Evolutionary conservation across 2,888 invertebrate species (phyloP).

Genomic region (Hofmannophila pseudospretella): DNA sequence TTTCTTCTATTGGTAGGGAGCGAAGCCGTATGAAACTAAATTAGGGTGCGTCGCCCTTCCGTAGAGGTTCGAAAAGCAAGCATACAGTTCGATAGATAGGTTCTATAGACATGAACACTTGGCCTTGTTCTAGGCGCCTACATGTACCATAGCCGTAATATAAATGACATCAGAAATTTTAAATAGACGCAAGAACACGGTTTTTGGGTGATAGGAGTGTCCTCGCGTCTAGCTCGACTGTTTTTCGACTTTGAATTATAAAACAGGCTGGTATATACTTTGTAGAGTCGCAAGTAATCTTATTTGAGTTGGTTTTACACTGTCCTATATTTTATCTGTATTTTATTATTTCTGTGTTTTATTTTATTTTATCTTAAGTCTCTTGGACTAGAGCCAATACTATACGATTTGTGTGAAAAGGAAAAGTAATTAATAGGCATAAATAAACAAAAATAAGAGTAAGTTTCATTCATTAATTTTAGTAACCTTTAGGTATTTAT

Average conservation of each 20-base stretch:
- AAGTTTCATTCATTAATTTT: too few relatives aligned
- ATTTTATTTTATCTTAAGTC: too few relatives aligned
- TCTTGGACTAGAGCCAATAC: too few relatives aligned
- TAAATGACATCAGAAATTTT: slow-evolving; percentile 67
- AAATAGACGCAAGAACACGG: slow-evolving; percentile 59
- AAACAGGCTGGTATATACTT: too few relatives aligned
- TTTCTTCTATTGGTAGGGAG: slow-evolving; percentile 12
- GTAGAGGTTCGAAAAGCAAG: slow-evolving; percentile 16
- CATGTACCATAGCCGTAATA: slow-evolving; percentile 27
- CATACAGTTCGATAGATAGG: slow-evolving; percentile 30
- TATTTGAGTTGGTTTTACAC: too few relatives aligned
- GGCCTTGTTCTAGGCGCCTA: slow-evolving; percentile 61
- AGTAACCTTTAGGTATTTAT: too few relatives aligned
- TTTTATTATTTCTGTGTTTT: too few relatives aligned
- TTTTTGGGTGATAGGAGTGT: slow-evolving; percentile 23
- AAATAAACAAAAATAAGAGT: too few relatives aligned
- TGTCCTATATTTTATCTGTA: too few relatives aligned
- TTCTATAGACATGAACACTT: slow-evolving; percentile 31
- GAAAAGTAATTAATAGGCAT: too few relatives aligned
- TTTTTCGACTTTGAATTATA: not conserved
- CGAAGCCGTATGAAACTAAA: slow-evolving; percentile 8
- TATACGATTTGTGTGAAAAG: too few relatives aligned
- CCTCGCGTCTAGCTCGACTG: not conserved
- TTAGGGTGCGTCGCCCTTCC: slow-evolving; percentile 12
- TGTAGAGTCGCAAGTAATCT: too few relatives aligned